A percentile compares a stretch with the other conserved stretches of the same genome.
Conservation (phyloP, 1,140 invertebrate genomes). For the Whitmania pigra region DNA sequence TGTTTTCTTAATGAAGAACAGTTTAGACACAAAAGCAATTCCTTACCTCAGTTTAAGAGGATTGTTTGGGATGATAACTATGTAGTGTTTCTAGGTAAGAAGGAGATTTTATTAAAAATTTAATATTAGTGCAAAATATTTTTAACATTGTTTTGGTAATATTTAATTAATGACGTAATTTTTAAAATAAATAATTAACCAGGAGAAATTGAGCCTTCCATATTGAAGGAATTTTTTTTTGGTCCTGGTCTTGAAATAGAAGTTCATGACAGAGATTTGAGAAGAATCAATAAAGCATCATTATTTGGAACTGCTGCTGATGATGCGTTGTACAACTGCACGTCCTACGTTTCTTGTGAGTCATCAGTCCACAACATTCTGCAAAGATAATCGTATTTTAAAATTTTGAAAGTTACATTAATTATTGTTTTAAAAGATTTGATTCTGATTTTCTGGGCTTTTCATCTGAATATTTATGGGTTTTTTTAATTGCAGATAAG, state of each 20-base stretch:
- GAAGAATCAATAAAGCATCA: neutral
- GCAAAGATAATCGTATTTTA: neutral
- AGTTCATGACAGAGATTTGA: neutral
- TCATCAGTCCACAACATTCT: too few species aligned
- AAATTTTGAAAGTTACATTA: neutral
- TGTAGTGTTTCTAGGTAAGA: constrained; percentile 5
- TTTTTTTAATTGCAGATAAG: neutral
- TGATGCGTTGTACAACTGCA: constrained; percentile 1
- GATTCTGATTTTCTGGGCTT: neutral
- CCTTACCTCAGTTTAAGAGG: neutral
- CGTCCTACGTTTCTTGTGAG: neutral
- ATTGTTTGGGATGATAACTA: neutral
- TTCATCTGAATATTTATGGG: neutral
- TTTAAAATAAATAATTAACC: neutral
- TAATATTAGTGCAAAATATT: neutral
- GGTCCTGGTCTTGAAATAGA: constrained; percentile 2
- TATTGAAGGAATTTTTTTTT: neutral
- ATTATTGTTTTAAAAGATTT: neutral
- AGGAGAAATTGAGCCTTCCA: neutral
- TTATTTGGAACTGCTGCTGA: constrained; percentile 7
- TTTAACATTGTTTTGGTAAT: too few species aligned
- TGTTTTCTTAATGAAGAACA: constrained; percentile 1
- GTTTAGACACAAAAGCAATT: neutral
- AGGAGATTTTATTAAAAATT: neutral
- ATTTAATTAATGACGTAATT: neutral